Evolutionary conservation across 2,113 vertebrate genomes (phyloP), one percentile per base, ranked within the genome.

Genomic region (Cottus gobio): DNA sequence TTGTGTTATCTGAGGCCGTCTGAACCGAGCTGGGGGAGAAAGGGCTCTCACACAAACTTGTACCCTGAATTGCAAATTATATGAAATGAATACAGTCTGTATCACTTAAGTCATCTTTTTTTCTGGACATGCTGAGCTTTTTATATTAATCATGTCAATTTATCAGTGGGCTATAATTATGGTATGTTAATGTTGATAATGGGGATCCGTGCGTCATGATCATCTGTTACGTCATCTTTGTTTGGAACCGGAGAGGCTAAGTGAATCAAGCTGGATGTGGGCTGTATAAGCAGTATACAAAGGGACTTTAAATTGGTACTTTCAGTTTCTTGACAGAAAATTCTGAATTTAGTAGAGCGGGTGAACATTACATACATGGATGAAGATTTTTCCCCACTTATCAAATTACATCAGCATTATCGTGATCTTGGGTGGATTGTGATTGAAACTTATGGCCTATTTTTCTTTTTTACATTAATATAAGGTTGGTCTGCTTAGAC

Each of bases 1-100:
- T 30, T 28, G 20, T n/a, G 16, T 87, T 75, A 75, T 86, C 71
- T 77, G 37, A 88, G 79, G 68, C 30, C 26, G 68, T 36, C 16
- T 65, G 28, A 60, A 8, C 54, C 42, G 20, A 52, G 24, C 65
- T 31, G 70, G 18, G 30, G 72, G 42, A 36, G 24, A 44, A 9
- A 28, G 26, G 60, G 52, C 58, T 42, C 28, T 54, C 46, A 46
- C 42, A 76, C 18, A 69, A 79, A 86, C 52, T 16, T 56, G 3
- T 34, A 30, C 28, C 30, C 30, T 79, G 24, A 74, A 87, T 46
- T 37, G 26, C 72, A 73, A 56, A 64, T 78, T 50, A 36, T 20
- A 15, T 37, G 20, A 71, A 50, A 67, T 76, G n/a, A 22, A 34
- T 60, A 39, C 7, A 31, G 22, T 54, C 52, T 67, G 60, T 31